A percentile compares a stretch with the other conserved stretches of the same genome.
phyloP scores from a whole-genome alignment of 2,888 invertebrate genomes.

The Chloroclysta siterata region DNA sequence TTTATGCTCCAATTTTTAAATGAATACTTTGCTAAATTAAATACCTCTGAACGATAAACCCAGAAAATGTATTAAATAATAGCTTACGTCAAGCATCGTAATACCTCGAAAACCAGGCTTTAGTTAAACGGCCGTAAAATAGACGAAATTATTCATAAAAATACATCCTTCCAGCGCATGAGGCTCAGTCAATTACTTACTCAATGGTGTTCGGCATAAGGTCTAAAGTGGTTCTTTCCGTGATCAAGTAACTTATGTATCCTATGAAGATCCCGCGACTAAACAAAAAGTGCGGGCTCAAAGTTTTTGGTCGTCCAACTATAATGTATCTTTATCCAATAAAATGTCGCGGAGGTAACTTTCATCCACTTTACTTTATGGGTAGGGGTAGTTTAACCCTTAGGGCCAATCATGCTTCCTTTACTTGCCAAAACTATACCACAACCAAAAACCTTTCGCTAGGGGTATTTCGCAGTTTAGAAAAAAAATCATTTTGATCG shows the following conservation, averaged over 20 bases:
- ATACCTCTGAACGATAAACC: not conserved
- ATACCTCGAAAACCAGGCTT: not conserved
- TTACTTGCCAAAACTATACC: too few relatives aligned
- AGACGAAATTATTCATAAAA: constrained; percentile 21
- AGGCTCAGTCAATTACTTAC: constrained; percentile 10
- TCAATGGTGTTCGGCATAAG: not conserved
- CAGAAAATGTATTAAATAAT: not conserved
- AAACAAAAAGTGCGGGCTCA: constrained; percentile 17
- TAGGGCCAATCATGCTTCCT: too few relatives aligned
- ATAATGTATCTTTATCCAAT: constrained; percentile 26
- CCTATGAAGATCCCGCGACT: not conserved
- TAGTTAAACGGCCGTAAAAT: constrained; percentile 10
- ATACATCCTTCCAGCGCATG: not conserved
- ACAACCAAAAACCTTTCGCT: too few relatives aligned
- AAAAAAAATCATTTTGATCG: too few relatives aligned
- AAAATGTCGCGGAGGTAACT: constrained; percentile 19
- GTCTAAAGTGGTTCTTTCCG: constrained; percentile 11
- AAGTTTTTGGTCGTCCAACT: constrained; percentile 13
- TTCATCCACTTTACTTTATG: constrained; percentile 17
- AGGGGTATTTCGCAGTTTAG: too few relatives aligned
- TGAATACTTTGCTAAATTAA: not conserved
- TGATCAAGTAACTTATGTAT: constrained; percentile 18
- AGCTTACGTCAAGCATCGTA: not conserved
- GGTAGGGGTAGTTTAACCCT: not conserved
- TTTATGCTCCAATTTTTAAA: too few relatives aligned